A percentile compares a stretch with the other conserved stretches of the same genome.
These are phyloP conservation scores for Eupithecia dodoneata DNA, from an alignment of 2,888 invertebrate genomes.

Conservation along the genomic window DNA sequence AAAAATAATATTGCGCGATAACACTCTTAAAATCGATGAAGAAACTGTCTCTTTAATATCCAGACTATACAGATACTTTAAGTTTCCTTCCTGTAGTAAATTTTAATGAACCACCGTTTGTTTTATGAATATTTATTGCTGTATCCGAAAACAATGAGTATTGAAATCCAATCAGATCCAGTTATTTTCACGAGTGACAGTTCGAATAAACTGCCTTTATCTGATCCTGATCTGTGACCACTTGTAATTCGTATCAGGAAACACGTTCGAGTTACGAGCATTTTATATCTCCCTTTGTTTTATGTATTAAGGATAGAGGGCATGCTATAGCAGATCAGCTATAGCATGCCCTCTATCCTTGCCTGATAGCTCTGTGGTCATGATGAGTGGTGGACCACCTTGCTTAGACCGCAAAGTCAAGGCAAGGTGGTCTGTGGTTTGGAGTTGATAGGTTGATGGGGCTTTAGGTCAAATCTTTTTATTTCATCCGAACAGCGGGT, in stretches of 20 bases:
- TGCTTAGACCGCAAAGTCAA: not conserved
- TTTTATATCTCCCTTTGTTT: constrained; percentile 13
- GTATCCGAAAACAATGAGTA: constrained; percentile 71
- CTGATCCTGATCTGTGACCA: constrained; percentile 43
- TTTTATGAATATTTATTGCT: constrained; percentile 79
- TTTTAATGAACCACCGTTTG: constrained; percentile 54
- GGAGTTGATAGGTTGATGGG: not conserved
- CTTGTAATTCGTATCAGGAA: constrained; percentile 38
- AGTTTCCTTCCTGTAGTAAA: not conserved
- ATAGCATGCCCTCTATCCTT: not conserved
- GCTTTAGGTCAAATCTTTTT: not conserved
- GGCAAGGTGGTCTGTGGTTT: not conserved
- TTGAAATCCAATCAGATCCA: constrained; percentile 57
- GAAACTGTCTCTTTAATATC: too few relatives aligned
- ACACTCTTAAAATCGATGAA: too few relatives aligned
- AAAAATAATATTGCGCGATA: too few relatives aligned
- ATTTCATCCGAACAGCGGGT: not conserved
- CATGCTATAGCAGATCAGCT: not conserved
- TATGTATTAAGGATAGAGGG: not conserved
- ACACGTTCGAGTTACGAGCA: constrained; percentile 17
- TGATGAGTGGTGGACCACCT: not conserved
- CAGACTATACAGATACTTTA: too few relatives aligned
- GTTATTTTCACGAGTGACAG: constrained; percentile 51
- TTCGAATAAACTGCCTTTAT: constrained; percentile 51
- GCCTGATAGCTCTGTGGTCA: not conserved